Evolutionary conservation across 2,113 vertebrate genomes (phyloP).

Genomic region (Emberiza fucata): DNA sequence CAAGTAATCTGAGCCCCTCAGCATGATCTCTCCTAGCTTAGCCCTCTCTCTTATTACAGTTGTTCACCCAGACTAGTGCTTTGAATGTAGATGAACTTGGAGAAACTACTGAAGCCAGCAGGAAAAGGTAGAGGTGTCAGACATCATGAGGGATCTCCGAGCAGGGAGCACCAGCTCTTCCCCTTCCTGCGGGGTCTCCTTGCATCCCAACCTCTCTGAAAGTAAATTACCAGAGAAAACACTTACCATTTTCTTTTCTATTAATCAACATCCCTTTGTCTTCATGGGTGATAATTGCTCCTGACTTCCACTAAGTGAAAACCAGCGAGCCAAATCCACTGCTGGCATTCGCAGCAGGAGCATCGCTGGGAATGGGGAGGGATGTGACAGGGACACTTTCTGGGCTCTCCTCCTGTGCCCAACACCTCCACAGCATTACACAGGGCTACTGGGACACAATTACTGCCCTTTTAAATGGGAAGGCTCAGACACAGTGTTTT

Average conservation of each 20-base stretch:
- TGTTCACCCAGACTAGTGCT: neutral
- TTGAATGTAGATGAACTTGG: neutral
- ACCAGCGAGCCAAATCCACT: neutral
- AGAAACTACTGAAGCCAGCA: neutral
- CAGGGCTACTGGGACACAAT: neutral
- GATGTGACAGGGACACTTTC: neutral
- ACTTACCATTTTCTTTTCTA: neutral
- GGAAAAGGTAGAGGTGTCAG: neutral
- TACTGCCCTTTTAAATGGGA: neutral
- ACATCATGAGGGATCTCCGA: fast-evolving
- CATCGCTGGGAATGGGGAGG: fast-evolving
- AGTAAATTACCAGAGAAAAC: neutral
- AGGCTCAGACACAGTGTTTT: neutral
- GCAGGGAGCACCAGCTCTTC: neutral
- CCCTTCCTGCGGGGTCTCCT: neutral
- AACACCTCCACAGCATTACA: neutral
- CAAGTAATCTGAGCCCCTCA: neutral
- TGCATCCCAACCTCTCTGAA: neutral
- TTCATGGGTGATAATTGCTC: neutral
- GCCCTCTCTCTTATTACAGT: neutral
- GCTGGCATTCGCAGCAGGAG: fast-evolving
- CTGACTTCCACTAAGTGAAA: neutral
- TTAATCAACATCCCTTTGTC: neutral
- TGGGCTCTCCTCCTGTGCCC: neutral
- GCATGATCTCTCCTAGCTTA: neutral